Conservation (phyloP, 2,888 invertebrate species). For the Aspidiotus rigidus region DNA sequence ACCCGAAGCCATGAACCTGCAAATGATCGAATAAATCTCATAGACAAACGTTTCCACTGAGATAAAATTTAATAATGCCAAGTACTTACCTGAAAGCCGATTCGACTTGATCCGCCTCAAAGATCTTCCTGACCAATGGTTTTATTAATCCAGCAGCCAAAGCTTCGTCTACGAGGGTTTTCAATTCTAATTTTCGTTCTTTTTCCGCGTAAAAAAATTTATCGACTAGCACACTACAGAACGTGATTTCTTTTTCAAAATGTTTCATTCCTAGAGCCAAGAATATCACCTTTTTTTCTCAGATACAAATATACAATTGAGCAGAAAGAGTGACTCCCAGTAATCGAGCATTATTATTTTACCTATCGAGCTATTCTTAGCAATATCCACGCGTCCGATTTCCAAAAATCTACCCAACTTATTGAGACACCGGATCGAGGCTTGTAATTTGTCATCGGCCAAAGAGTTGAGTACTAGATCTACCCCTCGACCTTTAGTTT, state of each 20-base stretch:
- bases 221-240: constrained; percentile 71
- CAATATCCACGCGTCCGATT: constrained; percentile 77
- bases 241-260: constrained; percentile 61
- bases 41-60: no score
- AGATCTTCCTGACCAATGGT: constrained; percentile 58
- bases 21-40: background rate
- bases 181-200: constrained; percentile 50
- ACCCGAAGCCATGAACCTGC: constrained; percentile 49
- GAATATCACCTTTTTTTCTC: no score
- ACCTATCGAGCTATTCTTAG: constrained; percentile 53
- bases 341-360: constrained; percentile 40
- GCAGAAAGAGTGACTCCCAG: background rate
- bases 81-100: constrained; percentile 53
- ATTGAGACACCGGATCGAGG: constrained; percentile 55
- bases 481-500: constrained; percentile 79
- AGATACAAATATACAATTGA: no score
- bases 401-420: constrained; percentile 63
- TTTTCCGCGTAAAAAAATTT: constrained; percentile 50
- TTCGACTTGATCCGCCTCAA: constrained; percentile 57
- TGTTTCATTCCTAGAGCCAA: constrained; percentile 48
- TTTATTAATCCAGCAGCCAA: constrained; percentile 57
- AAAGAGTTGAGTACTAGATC: constrained; percentile 85
- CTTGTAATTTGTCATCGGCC: constrained; percentile 79
- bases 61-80: background rate
- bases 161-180: constrained; percentile 51